Percentiles rank a stretch among this genome's conserved stretches.
Evolutionary conservation across 2,888 invertebrate species (phyloP).

Genomic region (Ichneumon xanthorius): DNA sequence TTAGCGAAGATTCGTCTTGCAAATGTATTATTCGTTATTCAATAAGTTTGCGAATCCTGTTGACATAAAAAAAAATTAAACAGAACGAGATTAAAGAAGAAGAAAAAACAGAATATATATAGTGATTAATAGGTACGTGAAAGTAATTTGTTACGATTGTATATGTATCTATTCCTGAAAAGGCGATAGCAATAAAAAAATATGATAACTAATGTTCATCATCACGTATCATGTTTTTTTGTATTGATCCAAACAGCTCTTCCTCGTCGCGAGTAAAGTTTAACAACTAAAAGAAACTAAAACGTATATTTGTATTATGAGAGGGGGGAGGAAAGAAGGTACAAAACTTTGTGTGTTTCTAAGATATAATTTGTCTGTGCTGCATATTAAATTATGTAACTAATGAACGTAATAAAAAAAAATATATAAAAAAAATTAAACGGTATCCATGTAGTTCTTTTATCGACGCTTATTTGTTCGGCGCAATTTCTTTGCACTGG

Average conservation of each 20-base stretch:
- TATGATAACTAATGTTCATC: conserved; percentile 42
- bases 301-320: not conserved
- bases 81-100: conserved; percentile 32
- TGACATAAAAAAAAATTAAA: conserved; percentile 43
- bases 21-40: conserved; percentile 61
- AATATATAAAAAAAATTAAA: conserved; percentile 32
- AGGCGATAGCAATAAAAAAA: conserved; percentile 67
- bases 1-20: conserved; percentile 29
- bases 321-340: conserved; percentile 50
- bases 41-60: conserved; percentile 54
- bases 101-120: conserved; percentile 45
- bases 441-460: conserved; percentile 49
- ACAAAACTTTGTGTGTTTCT: conserved; percentile 63
- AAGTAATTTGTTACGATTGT: conserved; percentile 73
- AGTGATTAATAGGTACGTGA: conserved; percentile 64
- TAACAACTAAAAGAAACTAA: not conserved
- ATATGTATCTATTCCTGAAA: conserved; percentile 67
- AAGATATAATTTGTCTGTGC: conserved; percentile 73
- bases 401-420: conserved; percentile 62
- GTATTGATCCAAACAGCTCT: not conserved
- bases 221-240: conserved; percentile 35
- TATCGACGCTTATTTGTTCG: conserved; percentile 17
- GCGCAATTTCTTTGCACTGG: conserved; percentile 18
- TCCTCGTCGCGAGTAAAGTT: not conserved
- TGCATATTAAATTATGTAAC: conserved; percentile 70